Conservation (phyloP, 53 echinoderm and acorn worm species). For the Stichopus horrens region DNA sequence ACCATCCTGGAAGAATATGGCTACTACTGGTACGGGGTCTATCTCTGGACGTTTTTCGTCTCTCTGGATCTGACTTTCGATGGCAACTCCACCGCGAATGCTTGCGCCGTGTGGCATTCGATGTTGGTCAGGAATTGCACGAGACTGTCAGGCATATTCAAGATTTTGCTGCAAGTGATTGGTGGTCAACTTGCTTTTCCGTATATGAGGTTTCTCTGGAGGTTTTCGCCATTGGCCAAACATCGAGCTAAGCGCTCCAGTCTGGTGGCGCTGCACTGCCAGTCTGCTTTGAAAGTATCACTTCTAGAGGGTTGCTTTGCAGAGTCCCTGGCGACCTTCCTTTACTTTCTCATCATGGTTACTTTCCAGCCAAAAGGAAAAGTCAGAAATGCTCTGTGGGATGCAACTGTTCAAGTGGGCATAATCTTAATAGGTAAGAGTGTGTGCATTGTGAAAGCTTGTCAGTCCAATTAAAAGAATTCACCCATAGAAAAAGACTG, state of each 20-base stretch:
- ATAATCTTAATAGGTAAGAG: constrained; percentile 76
- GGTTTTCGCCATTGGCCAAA: constrained; percentile 62
- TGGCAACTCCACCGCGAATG: constrained; percentile 82
- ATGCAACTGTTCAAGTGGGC: constrained; percentile 71
- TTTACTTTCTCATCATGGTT: constrained; percentile 67
- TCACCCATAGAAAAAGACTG: too few relatives aligned
- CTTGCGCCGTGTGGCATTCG: constrained; percentile 72
- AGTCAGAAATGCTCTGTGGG: constrained; percentile 52
- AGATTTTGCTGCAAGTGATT: constrained; percentile 66
- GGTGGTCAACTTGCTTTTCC: constrained; percentile 70
- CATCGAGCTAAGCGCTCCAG: constrained; percentile 64
- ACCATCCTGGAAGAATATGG: constrained; percentile 88
- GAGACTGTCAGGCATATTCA: constrained; percentile 36
- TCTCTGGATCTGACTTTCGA: constrained; percentile 77
- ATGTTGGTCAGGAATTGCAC: constrained; percentile 59
- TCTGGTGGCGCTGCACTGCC: constrained; percentile 67
- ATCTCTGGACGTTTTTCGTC: constrained; percentile 76
- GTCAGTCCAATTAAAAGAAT: too few relatives aligned
- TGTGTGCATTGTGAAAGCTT: too few relatives aligned
- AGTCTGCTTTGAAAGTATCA: constrained; percentile 65
- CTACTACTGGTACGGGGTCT: constrained; percentile 66
- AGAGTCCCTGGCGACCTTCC: constrained; percentile 78
- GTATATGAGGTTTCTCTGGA: constrained; percentile 65
- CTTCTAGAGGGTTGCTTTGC: constrained; percentile 70
- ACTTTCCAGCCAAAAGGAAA: constrained; percentile 63